These are phyloP conservation scores for Dufourea novaeangliae DNA, from an alignment of 1,140 invertebrate genomes.

Conservation along the genomic window DNA sequence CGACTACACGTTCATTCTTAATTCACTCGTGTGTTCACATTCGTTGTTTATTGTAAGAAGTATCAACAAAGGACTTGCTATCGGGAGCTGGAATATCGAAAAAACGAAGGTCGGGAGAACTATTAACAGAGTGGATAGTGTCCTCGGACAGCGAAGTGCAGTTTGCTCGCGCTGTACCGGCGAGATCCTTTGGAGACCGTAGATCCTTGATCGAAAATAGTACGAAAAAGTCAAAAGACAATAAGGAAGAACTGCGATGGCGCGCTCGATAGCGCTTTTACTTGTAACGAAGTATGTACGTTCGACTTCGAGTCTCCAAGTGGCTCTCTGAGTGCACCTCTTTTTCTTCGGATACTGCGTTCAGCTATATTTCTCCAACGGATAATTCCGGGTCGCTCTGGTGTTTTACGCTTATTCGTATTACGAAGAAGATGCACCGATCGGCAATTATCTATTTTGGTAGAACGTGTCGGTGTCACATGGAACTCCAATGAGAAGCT, in stretches of 20 bases:
- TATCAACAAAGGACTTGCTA: not conserved
- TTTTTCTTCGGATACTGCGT: not conserved
- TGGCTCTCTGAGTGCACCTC: not conserved
- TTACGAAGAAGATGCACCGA: not conserved
- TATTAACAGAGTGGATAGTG: slow-evolving; percentile 4
- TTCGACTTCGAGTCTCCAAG: not conserved
- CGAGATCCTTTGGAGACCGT: not conserved
- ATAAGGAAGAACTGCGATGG: not conserved
- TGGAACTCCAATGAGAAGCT: no score
- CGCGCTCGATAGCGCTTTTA: not conserved
- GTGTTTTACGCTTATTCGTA: not conserved
- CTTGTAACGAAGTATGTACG: not conserved
- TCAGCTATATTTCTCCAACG: not conserved
- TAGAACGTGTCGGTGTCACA: no score
- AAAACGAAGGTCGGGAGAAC: not conserved
- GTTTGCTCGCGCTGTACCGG: not conserved
- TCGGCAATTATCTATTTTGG: slow-evolving; percentile 1
- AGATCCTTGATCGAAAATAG: slow-evolving; percentile 4
- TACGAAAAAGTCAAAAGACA: not conserved
- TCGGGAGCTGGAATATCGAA: not conserved
- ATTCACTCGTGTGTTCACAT: no score
- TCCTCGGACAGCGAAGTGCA: not conserved
- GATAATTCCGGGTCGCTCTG: not conserved
- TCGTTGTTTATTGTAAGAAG: no score
- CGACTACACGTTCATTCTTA: no score